Percentiles rank a stretch among this genome's conserved stretches.
These are phyloP conservation scores for Drosophila recens DNA, from an alignment of 2,888 invertebrate genomes.

Conservation along the genomic window DNA sequence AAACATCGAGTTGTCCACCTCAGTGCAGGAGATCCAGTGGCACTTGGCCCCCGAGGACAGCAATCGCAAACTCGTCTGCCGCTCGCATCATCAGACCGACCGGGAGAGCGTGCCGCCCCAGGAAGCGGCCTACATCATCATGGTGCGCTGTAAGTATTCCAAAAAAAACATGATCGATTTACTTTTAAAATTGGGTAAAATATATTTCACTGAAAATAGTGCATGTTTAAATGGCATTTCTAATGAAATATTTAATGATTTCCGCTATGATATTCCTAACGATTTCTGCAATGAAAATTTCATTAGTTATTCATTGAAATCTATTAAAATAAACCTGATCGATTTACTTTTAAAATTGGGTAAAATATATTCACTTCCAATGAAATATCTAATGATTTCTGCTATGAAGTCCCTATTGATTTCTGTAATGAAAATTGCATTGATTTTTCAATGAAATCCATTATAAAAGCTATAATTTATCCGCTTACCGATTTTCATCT, in stretches of 20 bases:
- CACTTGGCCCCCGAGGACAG: conserved; percentile 88
- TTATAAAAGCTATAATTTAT: not conserved
- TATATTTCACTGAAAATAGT: not conserved
- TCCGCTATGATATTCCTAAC: not conserved
- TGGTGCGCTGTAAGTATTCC: conserved; percentile 87
- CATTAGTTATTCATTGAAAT: not conserved
- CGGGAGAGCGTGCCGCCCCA: conserved; percentile 81
- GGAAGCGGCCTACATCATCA: conserved; percentile 83
- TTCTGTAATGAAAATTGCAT: not conserved
- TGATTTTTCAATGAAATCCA: not conserved
- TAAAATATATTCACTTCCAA: not conserved
- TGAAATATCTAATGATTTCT: not conserved
- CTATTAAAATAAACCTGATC: not conserved
- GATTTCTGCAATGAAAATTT: not conserved
- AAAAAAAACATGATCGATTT: not conserved
- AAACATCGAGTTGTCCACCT: conserved; percentile 87
- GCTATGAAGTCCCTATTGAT: not conserved
- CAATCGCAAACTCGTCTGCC: conserved; percentile 88
- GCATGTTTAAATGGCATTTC: too few species aligned
- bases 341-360: not conserved
- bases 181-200: not conserved
- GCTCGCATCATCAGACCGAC: conserved; percentile 87
- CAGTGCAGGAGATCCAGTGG: conserved; percentile 89
- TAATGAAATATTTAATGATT: not conserved
- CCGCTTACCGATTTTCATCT: too few species aligned